A percentile compares a stretch with the other conserved stretches of the same genome.
These are phyloP conservation scores for Drosophila sturtevanti DNA, from an alignment of 1,140 invertebrate species.

Conservation along the genomic window DNA sequence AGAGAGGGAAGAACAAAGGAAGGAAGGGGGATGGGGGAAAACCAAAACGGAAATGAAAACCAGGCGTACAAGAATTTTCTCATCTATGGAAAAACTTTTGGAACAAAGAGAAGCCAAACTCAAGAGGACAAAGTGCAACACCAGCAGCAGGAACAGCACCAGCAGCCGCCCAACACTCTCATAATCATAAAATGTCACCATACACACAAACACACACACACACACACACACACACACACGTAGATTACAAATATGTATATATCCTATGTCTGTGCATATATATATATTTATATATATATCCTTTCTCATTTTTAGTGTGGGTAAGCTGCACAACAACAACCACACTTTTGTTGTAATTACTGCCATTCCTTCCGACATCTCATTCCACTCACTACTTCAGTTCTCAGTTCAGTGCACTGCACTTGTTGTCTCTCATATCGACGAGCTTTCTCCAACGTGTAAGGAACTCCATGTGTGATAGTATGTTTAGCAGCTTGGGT, in stretches of 20 bases:
- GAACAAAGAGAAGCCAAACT: slow-evolving; percentile 14
- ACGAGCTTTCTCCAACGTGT: slow-evolving; percentile 19
- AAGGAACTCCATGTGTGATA: no score
- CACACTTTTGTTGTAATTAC: slow-evolving; percentile 66
- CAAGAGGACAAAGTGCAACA: slow-evolving; percentile 23
- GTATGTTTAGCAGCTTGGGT: no score
- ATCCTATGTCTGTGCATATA: background rate
- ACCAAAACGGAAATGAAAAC: slow-evolving; percentile 30
- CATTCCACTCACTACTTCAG: slow-evolving; percentile 14
- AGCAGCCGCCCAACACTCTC: slow-evolving; percentile 42
- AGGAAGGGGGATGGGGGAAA: background rate
- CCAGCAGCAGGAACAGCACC: slow-evolving; percentile 14
- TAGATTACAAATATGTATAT: background rate
- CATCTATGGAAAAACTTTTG: slow-evolving; percentile 11
- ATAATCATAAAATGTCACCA: slow-evolving; percentile 76
- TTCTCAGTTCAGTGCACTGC: slow-evolving; percentile 56
- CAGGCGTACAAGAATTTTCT: slow-evolving; percentile 16
- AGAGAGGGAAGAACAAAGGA: background rate
- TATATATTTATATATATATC: background rate
- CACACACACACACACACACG: background rate
- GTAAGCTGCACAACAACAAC: slow-evolving; percentile 34
- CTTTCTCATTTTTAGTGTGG: background rate
- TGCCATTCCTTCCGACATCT: slow-evolving; percentile 2
- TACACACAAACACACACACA: background rate
- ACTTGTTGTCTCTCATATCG: slow-evolving; percentile 69